Percentiles rank a stretch among this genome's conserved stretches.
These are phyloP conservation scores for Phasianus colchicus DNA, from an alignment of 2,113 vertebrate genomes.

Conservation along the genomic window DNA sequence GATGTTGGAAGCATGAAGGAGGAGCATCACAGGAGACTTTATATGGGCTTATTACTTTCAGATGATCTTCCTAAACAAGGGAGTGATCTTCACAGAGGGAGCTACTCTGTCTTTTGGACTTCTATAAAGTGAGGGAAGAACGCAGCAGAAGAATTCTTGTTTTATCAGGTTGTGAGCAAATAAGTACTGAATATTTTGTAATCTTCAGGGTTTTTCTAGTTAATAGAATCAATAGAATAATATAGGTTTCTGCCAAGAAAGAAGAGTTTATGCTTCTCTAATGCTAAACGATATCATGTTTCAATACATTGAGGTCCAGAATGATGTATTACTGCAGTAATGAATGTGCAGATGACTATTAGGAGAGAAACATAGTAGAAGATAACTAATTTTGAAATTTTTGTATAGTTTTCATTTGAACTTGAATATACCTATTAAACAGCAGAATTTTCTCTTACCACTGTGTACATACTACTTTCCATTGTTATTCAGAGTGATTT, in stretches of 20 bases:
- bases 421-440: slow-evolving; percentile 10
- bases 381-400: slow-evolving; percentile 29
- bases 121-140: not conserved
- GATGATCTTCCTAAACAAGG: not conserved
- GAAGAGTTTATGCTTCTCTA: slow-evolving; percentile 12
- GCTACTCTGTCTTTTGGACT: not conserved
- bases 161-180: not conserved
- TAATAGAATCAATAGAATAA: not conserved
- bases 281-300: slow-evolving; percentile 13
- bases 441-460: not conserved
- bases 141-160: not conserved
- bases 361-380: slow-evolving; percentile 31
- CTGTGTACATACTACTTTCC: not conserved
- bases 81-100: not conserved
- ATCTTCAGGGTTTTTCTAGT: slow-evolving; percentile 31
- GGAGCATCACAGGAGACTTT: not conserved
- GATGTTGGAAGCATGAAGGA: not conserved
- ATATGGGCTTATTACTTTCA: not conserved
- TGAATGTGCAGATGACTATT: slow-evolving; percentile 31
- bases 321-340: slow-evolving; percentile 33
- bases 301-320: slow-evolving; percentile 6
- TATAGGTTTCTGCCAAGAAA: slow-evolving; percentile 10
- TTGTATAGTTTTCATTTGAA: slow-evolving; percentile 14
- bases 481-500: not conserved
- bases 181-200: not conserved